Base-by-base conservation (phyloP, 37 sponge, comb jelly and placozoan genomes). In the Cladorhizidae sp. region DNA sequence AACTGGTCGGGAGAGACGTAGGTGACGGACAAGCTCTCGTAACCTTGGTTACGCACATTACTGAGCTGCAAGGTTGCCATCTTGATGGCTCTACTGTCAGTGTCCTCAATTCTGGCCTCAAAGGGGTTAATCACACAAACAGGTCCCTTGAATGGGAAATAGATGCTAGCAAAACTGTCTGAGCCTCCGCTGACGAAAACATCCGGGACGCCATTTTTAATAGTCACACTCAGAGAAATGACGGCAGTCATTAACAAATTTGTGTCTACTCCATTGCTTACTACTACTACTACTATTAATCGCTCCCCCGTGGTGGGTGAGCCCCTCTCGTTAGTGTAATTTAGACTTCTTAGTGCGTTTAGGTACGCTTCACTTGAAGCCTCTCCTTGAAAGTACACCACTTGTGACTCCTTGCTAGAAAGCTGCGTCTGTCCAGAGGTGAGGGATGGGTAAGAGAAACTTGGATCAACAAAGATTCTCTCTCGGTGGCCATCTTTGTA, bases 141-240 rank as follows among this genome's bases (percentile, higher is more conserved):
- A 14, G 96, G 91, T 9, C 68, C 82, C 38, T 77, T 62, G 42
- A 42, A 26, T 49, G 96, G 90, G 43, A 90, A 89, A 69, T 80
- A 96, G 14, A 80, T 71, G 23, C 59, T 89, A 0, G 29, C 23
- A 55, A 79, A 95, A 0, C 45, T 37, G 20, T 55, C 70, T 3
- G 7, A 29, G 31, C 71, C 23, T n/a, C 91, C 86, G 58, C 85
- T 90, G 35, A 83, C 77, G 81, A 62, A 45, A 17, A 96, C 37
- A 20, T 70, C 55, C 42, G 96, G 96, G 35, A 86, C 57, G 3
- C 45, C 39, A 41, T 90, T 90, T 18, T 77, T 36, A 29, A 96
- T 83, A 15, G 38, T 8, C 12, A 96, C 88, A 26, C 17, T 72
- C 28, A 95, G 37, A 5, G 83, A 70, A 14, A 45, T 67, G 17